Percentiles rank a stretch among this genome's conserved stretches.
Evolutionary conservation across 2,888 invertebrate genomes (phyloP).

Genomic region (Nomada ferruginata): DNA sequence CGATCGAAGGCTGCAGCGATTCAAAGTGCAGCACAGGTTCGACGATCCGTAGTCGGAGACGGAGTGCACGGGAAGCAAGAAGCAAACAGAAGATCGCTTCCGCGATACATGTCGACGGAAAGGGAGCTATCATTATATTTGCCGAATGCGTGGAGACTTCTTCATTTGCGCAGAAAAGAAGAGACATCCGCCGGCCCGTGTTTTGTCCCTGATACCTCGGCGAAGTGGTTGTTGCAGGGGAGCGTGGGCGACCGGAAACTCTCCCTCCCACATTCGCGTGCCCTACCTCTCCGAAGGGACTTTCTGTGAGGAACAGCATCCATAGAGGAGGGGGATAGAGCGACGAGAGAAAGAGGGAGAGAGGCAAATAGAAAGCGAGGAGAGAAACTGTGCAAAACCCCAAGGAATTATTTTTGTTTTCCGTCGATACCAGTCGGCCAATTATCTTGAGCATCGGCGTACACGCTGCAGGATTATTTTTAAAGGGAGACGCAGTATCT

Average conservation of each 20-base stretch:
- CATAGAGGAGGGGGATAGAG: slow-evolving; percentile 29
- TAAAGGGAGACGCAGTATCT: too few relatives aligned
- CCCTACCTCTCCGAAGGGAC: slow-evolving; percentile 72
- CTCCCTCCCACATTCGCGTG: slow-evolving; percentile 85
- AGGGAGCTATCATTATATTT: slow-evolving; percentile 60
- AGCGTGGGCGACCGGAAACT: slow-evolving; percentile 84
- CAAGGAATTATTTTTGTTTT: not conserved
- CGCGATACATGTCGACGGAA: slow-evolving; percentile 7
- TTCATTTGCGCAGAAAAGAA: slow-evolving; percentile 67
- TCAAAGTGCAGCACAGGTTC: not conserved
- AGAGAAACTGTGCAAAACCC: slow-evolving; percentile 37
- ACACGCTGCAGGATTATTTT: not conserved
- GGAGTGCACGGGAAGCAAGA: not conserved
- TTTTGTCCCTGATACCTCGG: slow-evolving; percentile 75
- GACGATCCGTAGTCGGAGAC: too few relatives aligned
- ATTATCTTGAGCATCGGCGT: slow-evolving; percentile 5
- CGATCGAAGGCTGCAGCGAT: not conserved
- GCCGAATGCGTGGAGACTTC: slow-evolving; percentile 63
- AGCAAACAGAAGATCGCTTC: slow-evolving; percentile 21
- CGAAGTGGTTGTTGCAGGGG: slow-evolving; percentile 76
- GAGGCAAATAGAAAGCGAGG: slow-evolving; percentile 14
- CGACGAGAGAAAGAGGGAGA: slow-evolving; percentile 35
- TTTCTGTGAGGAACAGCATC: slow-evolving; percentile 32
- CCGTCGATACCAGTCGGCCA: not conserved
- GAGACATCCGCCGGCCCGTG: slow-evolving; percentile 68